A percentile compares a stretch with the other conserved stretches of the same genome.
Evolutionary conservation across 2,888 invertebrate genomes (phyloP).

Genomic region (Mimumesa dahlbomi): DNA sequence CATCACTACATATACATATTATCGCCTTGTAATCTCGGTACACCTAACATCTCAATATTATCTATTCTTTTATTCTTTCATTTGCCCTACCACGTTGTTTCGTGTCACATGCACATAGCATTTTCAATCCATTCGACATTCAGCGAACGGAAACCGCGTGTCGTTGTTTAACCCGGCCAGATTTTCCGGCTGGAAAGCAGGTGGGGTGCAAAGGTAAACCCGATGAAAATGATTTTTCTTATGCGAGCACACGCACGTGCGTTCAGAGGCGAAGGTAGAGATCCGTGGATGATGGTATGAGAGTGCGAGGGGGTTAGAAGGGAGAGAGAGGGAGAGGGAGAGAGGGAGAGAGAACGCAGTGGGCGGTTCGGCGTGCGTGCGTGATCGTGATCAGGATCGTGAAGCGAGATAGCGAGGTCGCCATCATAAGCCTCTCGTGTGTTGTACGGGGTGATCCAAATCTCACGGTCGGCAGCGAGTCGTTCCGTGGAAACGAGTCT

Average conservation of each 20-base stretch:
- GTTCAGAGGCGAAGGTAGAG: constrained; percentile 52
- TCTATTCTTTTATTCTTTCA: no score
- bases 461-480: constrained; percentile 53
- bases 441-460: constrained; percentile 72
- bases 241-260: constrained; percentile 67
- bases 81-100: no score
- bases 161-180: no score
- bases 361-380: constrained; percentile 76
- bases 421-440: constrained; percentile 68
- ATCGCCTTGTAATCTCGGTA: no score
- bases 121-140: no score
- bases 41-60: no score
- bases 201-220: no score
- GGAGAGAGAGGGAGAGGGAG: constrained; percentile 26
- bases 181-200: no score
- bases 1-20: no score
- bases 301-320: constrained; percentile 25
- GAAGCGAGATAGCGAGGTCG: constrained; percentile 73
- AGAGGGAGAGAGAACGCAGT: constrained; percentile 64
- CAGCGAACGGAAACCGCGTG: no score
- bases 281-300: constrained; percentile 30
- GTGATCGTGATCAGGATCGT: constrained; percentile 76
- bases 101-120: no score
- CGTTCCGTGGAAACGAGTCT: constrained; percentile 20
- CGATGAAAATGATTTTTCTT: constrained; percentile 23